Evolutionary conservation across 2,888 invertebrate genomes (phyloP).

Genomic region (Leptura quadrifasciata): DNA sequence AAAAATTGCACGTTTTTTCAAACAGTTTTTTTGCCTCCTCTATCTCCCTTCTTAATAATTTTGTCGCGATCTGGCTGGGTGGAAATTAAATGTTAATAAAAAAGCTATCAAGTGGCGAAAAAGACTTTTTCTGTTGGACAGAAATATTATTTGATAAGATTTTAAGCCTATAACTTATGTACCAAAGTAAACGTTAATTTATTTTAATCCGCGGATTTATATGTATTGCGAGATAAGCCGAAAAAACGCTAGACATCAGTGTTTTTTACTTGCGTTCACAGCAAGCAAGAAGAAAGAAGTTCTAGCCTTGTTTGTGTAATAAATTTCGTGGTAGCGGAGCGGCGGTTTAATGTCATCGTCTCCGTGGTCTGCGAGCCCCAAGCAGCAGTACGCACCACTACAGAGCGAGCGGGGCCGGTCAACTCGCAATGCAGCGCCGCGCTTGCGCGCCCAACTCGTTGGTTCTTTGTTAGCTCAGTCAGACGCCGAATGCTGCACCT

Average conservation of each 20-base stretch:
- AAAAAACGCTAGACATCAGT: background rate
- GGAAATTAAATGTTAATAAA: too few species aligned
- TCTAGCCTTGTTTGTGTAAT: conserved; percentile 22
- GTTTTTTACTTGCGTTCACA: background rate
- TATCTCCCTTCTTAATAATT: too few species aligned
- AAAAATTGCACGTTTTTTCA: too few species aligned
- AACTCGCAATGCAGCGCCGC: conserved; percentile 64
- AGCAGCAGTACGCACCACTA: conserved; percentile 27
- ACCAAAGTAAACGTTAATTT: too few species aligned
- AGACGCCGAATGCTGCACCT: conserved; percentile 69
- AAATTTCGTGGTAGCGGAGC: conserved; percentile 12
- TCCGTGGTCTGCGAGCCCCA: conserved; percentile 26
- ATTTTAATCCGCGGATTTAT: background rate
- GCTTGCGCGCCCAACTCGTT: conserved; percentile 64
- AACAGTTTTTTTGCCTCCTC: too few species aligned
- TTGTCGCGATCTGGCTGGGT: too few species aligned
- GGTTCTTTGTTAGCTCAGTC: conserved; percentile 68
- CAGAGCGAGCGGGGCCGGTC: conserved; percentile 52
- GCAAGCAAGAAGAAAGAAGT: conserved; percentile 2
- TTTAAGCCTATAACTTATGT: too few species aligned
- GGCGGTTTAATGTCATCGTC: conserved; percentile 29
- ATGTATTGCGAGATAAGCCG: background rate
- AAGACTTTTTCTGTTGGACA: too few species aligned
- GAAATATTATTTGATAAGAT: too few species aligned
- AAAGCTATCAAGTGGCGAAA: too few species aligned